Base-by-base conservation (phyloP, 2,888 invertebrate species). In the Tridacna gigas region DNA sequence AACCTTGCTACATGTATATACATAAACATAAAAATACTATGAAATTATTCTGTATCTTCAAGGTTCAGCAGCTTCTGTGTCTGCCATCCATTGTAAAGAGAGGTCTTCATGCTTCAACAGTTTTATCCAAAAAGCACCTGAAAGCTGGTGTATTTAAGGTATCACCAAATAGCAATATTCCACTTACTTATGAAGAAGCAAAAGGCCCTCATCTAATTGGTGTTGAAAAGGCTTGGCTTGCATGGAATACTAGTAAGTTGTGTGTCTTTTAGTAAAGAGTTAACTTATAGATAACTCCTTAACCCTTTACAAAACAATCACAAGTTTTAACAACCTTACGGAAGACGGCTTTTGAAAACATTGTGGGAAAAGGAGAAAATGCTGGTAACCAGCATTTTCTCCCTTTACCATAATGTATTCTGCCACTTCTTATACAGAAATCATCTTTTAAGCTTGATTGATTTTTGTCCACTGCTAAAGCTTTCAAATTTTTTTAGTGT, bases 161-260 rank as follows among this genome's bases (percentile, higher is more conserved):
- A 5, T 92, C 93, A 12, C 85, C 76, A 66, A 91, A 92, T 37
- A 82, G 93, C 75, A 91, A 91, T 20, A 91, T 93, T 77, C 90
- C 94, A n/a, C 89, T 95, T 37, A 95, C 95, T 4, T 95, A 96
- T 90, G 95, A 96, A 89, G 92, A 95, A 92, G 93, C 95, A 18
- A 93, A 94, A 76, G 91, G 93, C 65, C 95, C 95, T 9, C 90
- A 94, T 84, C 88, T 92, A 48, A 95, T 96, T 80, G 95, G 95
- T 47, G 94, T 95, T 22, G 91, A 92, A 48, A 95, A 95, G 90
- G 90, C 95, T 13, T 96, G 95, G 95, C 86, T 89, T 51, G 87
- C 90, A 1, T 92, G 91, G 92, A 91, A 92, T 76, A 90, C 92
- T 71, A 82, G 92, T 92, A 86, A 86, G 90, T 86, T 37, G 22